These are phyloP conservation scores for Pseudoatta argentina DNA, from an alignment of 1,140 invertebrate species.

Conservation along the genomic window DNA sequence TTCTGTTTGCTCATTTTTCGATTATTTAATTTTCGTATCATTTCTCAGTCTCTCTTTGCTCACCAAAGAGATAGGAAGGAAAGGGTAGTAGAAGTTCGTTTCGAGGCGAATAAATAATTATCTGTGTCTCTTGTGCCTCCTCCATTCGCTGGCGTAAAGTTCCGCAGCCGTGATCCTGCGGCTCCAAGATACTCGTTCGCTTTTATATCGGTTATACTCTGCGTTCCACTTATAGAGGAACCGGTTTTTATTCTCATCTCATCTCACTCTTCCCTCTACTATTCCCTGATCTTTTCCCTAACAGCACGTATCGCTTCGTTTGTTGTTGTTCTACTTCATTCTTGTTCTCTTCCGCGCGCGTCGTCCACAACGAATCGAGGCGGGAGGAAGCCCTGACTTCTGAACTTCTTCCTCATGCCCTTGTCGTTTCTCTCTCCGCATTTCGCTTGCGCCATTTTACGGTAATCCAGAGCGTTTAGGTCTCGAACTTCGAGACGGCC, in stretches of 20 bases:
- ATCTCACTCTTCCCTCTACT: neutral
- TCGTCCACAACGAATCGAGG: constrained; percentile 29
- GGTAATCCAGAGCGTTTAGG: constrained; percentile 54
- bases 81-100: neutral
- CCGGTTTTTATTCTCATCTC: constrained; percentile 62
- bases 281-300: neutral
- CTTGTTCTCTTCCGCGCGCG: neutral
- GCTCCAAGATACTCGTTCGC: constrained; percentile 33
- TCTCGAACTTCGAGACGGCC: neutral
- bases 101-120: constrained; percentile 55
- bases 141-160: constrained; percentile 25
- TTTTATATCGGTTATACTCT: constrained; percentile 42
- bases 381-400: neutral
- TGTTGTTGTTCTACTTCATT: constrained; percentile 46
- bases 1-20: constrained; percentile 25
- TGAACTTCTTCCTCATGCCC: neutral
- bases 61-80: neutral
- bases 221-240: constrained; percentile 57
- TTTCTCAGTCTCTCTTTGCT: constrained; percentile 23
- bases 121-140: constrained; percentile 33
- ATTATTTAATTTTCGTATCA: constrained; percentile 55
- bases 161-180: constrained; percentile 36
- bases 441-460: constrained; percentile 38
- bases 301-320: constrained; percentile 29
- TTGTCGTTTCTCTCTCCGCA: constrained; percentile 19